phyloP scores from a whole-genome alignment of 2,888 invertebrate genomes.

The Alviniconcha strummeri region DNA sequence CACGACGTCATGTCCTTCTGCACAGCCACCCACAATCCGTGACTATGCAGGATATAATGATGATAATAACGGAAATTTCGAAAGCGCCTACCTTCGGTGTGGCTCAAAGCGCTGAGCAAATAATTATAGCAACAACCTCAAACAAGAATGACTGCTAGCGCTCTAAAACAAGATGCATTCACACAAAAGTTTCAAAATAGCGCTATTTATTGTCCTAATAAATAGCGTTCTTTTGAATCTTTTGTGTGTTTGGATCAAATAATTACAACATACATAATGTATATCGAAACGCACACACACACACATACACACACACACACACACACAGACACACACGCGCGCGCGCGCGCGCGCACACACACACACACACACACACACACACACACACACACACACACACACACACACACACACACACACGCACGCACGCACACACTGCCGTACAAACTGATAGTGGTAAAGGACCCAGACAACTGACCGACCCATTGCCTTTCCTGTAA shows the following conservation, averaged over 20 bases:
- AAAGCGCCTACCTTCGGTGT: too few species aligned
- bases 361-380: neutral
- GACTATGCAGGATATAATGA: too few species aligned
- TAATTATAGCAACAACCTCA: too few species aligned
- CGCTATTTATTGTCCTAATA: too few species aligned
- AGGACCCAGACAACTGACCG: too few species aligned
- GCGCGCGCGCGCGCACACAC: neutral
- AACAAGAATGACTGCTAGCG: too few species aligned
- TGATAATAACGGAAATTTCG: too few species aligned
- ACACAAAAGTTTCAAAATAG: too few species aligned
- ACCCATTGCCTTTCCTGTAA: too few species aligned
- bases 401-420: neutral
- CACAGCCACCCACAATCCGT: neutral
- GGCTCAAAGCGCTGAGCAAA: too few species aligned
- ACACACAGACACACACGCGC: neutral
- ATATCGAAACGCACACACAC: neutral
- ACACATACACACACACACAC: neutral
- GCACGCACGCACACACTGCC: neutral
- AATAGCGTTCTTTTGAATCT: too few species aligned
- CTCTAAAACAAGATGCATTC: too few species aligned
- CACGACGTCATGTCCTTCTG: slow-evolving; percentile 1
- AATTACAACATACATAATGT: neutral
- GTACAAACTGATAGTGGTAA: neutral
- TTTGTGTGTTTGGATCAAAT: neutral
- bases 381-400: neutral